Percentiles rank a stretch among this genome's conserved stretches.
Conservation (phyloP, 2,113 vertebrate species). For the Petromus typicus region DNA sequence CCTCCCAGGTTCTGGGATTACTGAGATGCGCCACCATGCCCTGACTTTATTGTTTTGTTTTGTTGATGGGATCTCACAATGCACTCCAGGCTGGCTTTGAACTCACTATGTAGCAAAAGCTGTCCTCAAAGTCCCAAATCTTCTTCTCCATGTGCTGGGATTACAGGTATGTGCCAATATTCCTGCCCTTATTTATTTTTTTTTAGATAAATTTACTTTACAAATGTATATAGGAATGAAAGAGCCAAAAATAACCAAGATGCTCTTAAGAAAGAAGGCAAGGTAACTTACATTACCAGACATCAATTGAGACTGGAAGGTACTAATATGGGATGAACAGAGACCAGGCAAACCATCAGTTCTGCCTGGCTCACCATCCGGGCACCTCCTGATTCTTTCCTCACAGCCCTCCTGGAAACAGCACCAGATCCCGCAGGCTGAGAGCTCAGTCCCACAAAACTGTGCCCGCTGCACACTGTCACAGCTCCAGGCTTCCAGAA, state of each 20-base stretch:
- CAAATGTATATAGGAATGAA: neutral
- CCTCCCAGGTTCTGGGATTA: too few relatives aligned
- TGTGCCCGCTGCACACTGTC: neutral
- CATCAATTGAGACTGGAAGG: neutral
- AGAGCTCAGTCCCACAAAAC: neutral
- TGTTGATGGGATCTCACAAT: neutral
- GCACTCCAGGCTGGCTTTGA: neutral
- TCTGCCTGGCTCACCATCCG: neutral
- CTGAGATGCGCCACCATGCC: too few relatives aligned
- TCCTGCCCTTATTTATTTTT: neutral
- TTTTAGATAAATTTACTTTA: neutral
- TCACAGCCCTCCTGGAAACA: too few relatives aligned
- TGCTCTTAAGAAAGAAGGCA: neutral
- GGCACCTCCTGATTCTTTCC: neutral
- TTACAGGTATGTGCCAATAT: neutral
- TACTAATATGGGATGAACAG: neutral
- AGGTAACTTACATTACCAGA: slow-evolving; percentile 3
- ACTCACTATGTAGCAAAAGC: too few relatives aligned
- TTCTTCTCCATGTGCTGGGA: neutral
- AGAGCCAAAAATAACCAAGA: neutral
- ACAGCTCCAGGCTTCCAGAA: too few relatives aligned
- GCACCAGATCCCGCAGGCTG: neutral
- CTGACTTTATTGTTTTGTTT: neutral
- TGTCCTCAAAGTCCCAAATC: too few relatives aligned
- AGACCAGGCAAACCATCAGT: neutral